Evolutionary conservation across 1,140 invertebrate species (phyloP).

Genomic region (Tribolium castaneum): DNA sequence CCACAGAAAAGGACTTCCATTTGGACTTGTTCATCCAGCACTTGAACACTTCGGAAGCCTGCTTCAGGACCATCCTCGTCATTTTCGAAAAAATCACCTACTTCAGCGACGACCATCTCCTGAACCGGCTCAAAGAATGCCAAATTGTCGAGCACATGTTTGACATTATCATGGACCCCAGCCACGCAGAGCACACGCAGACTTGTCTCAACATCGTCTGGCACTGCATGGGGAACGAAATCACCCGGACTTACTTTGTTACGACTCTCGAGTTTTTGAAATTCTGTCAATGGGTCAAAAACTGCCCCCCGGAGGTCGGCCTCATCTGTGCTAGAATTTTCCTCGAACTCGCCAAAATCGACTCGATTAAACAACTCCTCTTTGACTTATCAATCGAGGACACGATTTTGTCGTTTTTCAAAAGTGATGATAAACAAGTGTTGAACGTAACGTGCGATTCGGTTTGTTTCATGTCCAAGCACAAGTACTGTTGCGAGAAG

Average conservation of each 20-base stretch:
- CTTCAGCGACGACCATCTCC: slow-evolving; percentile 45
- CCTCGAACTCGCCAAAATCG: slow-evolving; percentile 49
- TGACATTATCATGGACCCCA: slow-evolving; percentile 47
- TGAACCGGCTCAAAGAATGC: slow-evolving; percentile 43
- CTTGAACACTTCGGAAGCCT: slow-evolving; percentile 45
- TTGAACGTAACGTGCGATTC: slow-evolving; percentile 53
- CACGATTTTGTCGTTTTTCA: slow-evolving; percentile 53
- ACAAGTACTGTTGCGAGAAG: slow-evolving; percentile 55
- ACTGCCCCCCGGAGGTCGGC: slow-evolving; percentile 47
- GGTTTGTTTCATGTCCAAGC: slow-evolving; percentile 51
- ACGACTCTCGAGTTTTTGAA: slow-evolving; percentile 55
- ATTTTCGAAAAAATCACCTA: slow-evolving; percentile 49
- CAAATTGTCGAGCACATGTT: slow-evolving; percentile 53
- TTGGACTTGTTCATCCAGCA: slow-evolving; percentile 40
- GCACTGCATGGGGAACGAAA: slow-evolving; percentile 51
- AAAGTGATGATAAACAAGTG: slow-evolving; percentile 49
- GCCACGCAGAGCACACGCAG: slow-evolving; percentile 31
- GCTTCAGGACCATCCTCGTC: slow-evolving; percentile 36
- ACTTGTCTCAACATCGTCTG: slow-evolving; percentile 48
- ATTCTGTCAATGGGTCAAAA: slow-evolving; percentile 56
- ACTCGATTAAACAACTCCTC: slow-evolving; percentile 51
- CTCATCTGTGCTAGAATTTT: slow-evolving; percentile 46
- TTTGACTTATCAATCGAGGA: slow-evolving; percentile 58
- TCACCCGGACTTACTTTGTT: slow-evolving; percentile 51
- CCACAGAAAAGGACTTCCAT: slow-evolving; percentile 46